Percentiles rank a stretch among this genome's conserved stretches.
phyloP scores from a whole-genome alignment of 1,140 invertebrate genomes.

The Pseudomyrmex cubaensis region DNA sequence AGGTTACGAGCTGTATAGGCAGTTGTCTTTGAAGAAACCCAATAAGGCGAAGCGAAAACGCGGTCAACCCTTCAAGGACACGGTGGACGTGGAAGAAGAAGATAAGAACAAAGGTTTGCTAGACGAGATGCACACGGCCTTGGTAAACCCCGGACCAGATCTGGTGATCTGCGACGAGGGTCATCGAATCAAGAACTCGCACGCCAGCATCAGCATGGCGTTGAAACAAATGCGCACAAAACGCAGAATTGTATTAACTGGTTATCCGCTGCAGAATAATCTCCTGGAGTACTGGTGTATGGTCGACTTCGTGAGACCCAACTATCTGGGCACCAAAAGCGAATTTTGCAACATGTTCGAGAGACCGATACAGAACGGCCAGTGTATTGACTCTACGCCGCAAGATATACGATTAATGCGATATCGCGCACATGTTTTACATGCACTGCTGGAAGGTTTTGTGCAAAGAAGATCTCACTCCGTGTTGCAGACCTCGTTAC shows the following conservation, averaged over 20 bases:
- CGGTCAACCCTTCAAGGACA: constrained; percentile 82
- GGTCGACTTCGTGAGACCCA: constrained; percentile 98
- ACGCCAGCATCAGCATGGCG: constrained; percentile 96
- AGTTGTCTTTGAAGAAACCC: constrained; percentile 92
- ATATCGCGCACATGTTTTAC: constrained; percentile 95
- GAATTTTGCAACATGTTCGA: constrained; percentile 99
- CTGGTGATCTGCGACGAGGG: constrained; percentile 98
- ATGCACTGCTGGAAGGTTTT: constrained; percentile 95
- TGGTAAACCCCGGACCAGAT: constrained; percentile 97
- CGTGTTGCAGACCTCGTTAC: constrained; percentile 94
- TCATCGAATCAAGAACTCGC: constrained; percentile 98
- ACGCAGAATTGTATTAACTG: constrained; percentile 95
- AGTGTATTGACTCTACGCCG: constrained; percentile 96
- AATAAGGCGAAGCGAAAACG: constrained; percentile 83
- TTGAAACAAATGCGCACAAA: constrained; percentile 96
- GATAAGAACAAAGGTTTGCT: constrained; percentile 94
- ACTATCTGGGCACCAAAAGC: constrained; percentile 95
- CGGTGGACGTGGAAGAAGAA: constrained; percentile 87
- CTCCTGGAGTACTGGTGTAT: constrained; percentile 98
- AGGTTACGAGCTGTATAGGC: constrained; percentile 98
- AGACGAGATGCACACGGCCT: constrained; percentile 93
- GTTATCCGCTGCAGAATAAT: constrained; percentile 99
- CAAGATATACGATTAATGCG: constrained; percentile 96
- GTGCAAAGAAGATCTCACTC: constrained; percentile 96
- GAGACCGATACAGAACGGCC: constrained; percentile 96